Evolutionary conservation across 2,113 vertebrate genomes (phyloP), one percentile per base, ranked within the genome.

Genomic region (Anarhynchus alexandrinus): DNA sequence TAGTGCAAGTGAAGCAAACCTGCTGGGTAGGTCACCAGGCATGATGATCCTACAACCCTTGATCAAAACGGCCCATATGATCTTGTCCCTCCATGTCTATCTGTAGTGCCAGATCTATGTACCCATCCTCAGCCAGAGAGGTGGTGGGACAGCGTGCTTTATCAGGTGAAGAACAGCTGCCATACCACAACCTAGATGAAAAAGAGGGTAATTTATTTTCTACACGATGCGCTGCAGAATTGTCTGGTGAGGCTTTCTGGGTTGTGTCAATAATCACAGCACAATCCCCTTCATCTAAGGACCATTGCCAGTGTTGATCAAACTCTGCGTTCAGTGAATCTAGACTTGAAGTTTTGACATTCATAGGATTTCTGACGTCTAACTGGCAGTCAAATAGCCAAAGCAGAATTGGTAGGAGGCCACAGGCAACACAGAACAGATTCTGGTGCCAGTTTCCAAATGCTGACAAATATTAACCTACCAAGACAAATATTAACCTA

Each of bases 401-500:
- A 96, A 95, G 34, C 18, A 89, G 59, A 86, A 54, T 43, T 94
- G 65, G 78, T 67, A 36, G 42, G 49, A 71, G 42, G 76, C 88
- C 97, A 97, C 45, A 61, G 85, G 69, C 88, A 86, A 67, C 65
- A 71, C 27, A 70, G 78, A 89, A 91, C 81, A 95, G 86, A 96
- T 93, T 96, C 88, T 90, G 57, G 96, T 88, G 71, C 64, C 38
- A 54, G 55, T 69, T 91, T 96, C 55, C 38, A 94, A 83, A 70
- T 82, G 67, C 80, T 51, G 21, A 94, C 83, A 96, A 96, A 93
- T 58, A 96, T 67, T 81, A 79, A 83, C 72, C 69, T 82, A 88
- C 51, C 64, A 90, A 96, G 51, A 88, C 94, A 95, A 96, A 94
- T 71, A 97, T 57, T 90, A 90, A 87, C 82, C 69, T 85, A 69